Evolutionary conservation across 2,113 vertebrate genomes (phyloP), one percentile per base, ranked within the genome.

Genomic region (Dendropsophus ebraccatus): DNA sequence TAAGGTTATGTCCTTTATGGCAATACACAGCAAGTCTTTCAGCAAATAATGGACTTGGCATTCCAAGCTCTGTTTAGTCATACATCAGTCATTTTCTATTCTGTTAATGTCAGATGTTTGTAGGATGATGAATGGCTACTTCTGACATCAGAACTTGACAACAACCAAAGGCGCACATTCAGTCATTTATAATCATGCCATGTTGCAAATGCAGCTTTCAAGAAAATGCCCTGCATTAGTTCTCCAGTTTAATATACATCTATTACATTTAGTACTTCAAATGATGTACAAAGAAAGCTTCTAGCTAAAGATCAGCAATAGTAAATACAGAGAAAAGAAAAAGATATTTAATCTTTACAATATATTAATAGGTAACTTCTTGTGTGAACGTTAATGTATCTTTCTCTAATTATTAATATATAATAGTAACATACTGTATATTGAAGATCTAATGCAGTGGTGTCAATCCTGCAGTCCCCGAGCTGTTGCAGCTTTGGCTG

Each of bases 51-150:
- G 75, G 76, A 58, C 62, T 86, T 86, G 84, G 84, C 84, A 86
- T 86, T 86, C 84, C 75, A 86, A 80, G 75, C 75, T 86, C 62
- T 69, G 32, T 86, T 80, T 86, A 70, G 83, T 86, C 84, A 86
- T 79, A 86, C 75, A 86, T 80, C 84, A 86, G 75, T 86, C 84
- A 70, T 72, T 85, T 85, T 79, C 74, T 86, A 41, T 86, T 70
- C 35, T 72, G 75, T 79, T 69, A 86, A 86, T 79, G 84, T 86
- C 84, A 86, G 62, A 54, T 80, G 76, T 56, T 86, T 86, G 84
- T 80, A 79, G 52, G 16, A 79, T 86, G 75, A 86, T 86, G 62
- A 79, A 85, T 85, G 74, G 62, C 75, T 70, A 50, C 56, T 79
- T 79, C 74, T 70, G 76, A 85, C 75, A 85, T 85, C 28, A 85